Evolutionary conservation across 2,797 vertebrate species (phyloP).

Genomic region (Echeneis naucrates): DNA sequence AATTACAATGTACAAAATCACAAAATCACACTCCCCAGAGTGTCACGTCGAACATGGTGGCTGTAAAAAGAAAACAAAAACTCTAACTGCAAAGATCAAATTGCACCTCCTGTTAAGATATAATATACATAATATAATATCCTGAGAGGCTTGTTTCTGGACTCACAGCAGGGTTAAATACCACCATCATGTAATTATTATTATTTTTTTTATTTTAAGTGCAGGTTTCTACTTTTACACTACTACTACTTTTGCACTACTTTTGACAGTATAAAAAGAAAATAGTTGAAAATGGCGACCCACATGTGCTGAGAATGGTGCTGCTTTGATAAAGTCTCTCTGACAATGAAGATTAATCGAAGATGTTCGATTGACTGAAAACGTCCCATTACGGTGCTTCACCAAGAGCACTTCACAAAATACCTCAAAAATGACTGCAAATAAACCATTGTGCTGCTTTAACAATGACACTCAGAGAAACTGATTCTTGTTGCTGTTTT

Average conservation of each 20-base stretch:
- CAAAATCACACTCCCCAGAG: too few species aligned
- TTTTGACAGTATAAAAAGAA: background rate
- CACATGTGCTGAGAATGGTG: background rate
- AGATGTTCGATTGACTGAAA: conserved; percentile 40
- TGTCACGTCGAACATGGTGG: background rate
- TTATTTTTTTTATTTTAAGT: background rate
- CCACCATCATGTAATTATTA: conserved; percentile 15
- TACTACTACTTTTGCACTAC: too few species aligned
- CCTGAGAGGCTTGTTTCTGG: background rate
- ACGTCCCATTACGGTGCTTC: conserved; percentile 39
- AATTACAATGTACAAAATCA: too few species aligned
- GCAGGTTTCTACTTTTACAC: too few species aligned
- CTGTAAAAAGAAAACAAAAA: background rate
- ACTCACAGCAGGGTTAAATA: conserved; percentile 3
- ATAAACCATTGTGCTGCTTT: background rate
- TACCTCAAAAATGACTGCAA: conserved; percentile 12
- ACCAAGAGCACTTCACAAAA: conserved; percentile 17
- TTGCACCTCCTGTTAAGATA: conserved; percentile 5
- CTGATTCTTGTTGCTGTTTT: background rate
- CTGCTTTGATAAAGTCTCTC: conserved; percentile 16
- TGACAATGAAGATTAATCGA: conserved; percentile 31
- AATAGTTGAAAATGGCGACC: background rate
- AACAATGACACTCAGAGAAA: conserved; percentile 6
- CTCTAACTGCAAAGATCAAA: background rate
- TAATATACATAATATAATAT: conserved; percentile 16